A percentile compares a stretch with the other conserved stretches of the same genome.
Evolutionary conservation across 2,888 invertebrate species (phyloP).

Genomic region (Osmoderma eremita): DNA sequence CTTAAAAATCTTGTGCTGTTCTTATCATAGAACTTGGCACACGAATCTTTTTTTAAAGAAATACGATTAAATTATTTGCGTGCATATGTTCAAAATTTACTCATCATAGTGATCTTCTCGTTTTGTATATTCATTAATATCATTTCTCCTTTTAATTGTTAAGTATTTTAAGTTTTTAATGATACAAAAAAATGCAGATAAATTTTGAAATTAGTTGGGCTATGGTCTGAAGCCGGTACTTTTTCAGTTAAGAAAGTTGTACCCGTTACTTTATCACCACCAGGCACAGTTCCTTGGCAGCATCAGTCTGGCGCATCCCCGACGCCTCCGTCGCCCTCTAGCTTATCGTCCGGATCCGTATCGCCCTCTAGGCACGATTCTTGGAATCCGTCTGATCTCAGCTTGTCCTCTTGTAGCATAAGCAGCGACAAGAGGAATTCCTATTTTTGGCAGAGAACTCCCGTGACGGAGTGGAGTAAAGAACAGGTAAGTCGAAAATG

Average conservation of each 20-base stretch:
- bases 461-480: slow-evolving; percentile 81
- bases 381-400: slow-evolving; percentile 69
- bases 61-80: too few species aligned
- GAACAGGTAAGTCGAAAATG: slow-evolving; percentile 69
- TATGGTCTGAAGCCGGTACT: slow-evolving; percentile 42
- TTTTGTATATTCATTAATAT: background rate
- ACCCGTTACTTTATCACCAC: slow-evolving; percentile 71
- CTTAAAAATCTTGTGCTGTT: too few species aligned
- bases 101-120: too few species aligned
- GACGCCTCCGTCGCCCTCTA: slow-evolving; percentile 73
- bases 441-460: slow-evolving; percentile 76
- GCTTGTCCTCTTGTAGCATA: slow-evolving; percentile 71
- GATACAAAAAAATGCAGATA: background rate
- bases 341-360: slow-evolving; percentile 71
- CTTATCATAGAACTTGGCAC: too few species aligned
- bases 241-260: slow-evolving; percentile 73
- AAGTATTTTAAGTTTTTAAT: background rate
- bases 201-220: slow-evolving; percentile 32
- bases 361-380: slow-evolving; percentile 66
- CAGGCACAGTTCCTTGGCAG: slow-evolving; percentile 73
- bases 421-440: slow-evolving; percentile 71
- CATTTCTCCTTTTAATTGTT: too few species aligned
- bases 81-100: too few species aligned
- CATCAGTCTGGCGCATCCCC: slow-evolving; percentile 63
- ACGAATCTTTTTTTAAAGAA: too few species aligned